Evolutionary conservation across 1,140 invertebrate species (phyloP).

Genomic region (Drosophila arizonae): DNA sequence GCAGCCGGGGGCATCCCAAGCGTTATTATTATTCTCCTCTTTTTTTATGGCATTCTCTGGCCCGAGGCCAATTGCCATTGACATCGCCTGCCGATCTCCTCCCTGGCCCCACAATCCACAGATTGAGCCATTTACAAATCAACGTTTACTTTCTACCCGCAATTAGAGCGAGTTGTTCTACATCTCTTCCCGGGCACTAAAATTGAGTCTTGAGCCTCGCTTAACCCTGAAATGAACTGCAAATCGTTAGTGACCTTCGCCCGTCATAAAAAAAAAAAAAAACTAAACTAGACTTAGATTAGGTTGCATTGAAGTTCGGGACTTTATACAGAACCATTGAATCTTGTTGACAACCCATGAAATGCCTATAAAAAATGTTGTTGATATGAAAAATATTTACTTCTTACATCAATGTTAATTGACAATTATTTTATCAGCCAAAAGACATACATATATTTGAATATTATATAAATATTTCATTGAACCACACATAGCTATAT

Average conservation of each 20-base stretch:
- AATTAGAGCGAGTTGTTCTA: slow-evolving; percentile 15
- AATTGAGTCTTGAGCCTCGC: slow-evolving; percentile 2
- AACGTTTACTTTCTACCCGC: slow-evolving; percentile 28
- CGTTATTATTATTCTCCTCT: slow-evolving; percentile 2
- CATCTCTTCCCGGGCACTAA: neutral
- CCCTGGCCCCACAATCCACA: slow-evolving; percentile 7
- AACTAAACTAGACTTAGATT: slow-evolving; percentile 7
- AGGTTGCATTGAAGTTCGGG: neutral
- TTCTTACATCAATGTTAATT: neutral
- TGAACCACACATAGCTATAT: too few species aligned
- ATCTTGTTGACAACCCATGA: neutral
- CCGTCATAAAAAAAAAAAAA: slow-evolving; percentile 2
- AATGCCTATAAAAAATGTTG: neutral
- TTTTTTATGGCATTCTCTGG: slow-evolving; percentile 39
- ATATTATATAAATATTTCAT: too few species aligned
- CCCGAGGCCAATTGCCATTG: slow-evolving; percentile 50
- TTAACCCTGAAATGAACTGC: slow-evolving; percentile 9
- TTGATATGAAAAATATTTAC: neutral
- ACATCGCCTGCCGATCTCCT: slow-evolving; percentile 5
- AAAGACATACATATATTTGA: neutral
- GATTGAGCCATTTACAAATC: slow-evolving; percentile 66
- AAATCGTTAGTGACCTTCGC: slow-evolving; percentile 23
- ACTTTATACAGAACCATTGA: neutral
- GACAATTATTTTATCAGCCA: neutral
- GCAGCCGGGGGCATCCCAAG: slow-evolving; percentile 1